phyloP scores from a whole-genome alignment of 1,140 invertebrate genomes.

The Cataglyphis hispanica region DNA sequence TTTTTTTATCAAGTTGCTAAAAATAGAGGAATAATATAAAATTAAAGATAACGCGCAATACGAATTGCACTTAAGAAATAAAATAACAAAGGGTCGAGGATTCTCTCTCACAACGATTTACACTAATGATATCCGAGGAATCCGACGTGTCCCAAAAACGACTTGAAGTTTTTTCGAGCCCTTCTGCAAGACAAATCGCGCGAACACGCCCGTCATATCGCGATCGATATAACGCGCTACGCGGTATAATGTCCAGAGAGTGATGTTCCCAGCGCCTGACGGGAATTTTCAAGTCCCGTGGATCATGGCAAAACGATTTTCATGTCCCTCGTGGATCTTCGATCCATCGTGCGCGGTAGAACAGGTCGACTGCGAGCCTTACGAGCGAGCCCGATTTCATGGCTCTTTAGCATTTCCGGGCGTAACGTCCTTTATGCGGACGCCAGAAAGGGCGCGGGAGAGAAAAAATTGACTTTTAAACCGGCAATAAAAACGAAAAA shows the following conservation, averaged over 20 bases:
- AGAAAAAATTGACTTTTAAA: conserved; percentile 85
- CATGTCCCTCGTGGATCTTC: conserved; percentile 74
- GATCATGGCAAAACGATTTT: conserved; percentile 80
- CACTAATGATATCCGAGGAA: conserved; percentile 31
- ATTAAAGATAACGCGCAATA: background rate
- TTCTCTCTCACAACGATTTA: conserved; percentile 1
- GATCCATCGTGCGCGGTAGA: conserved; percentile 66
- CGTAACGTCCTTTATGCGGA: conserved; percentile 73
- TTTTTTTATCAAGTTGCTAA: background rate
- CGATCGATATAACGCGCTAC: conserved; percentile 62
- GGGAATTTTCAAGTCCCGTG: conserved; percentile 79
- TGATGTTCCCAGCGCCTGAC: conserved; percentile 79
- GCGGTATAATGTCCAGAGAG: conserved; percentile 69
- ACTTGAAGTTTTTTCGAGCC: conserved; percentile 13
- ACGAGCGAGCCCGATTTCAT: conserved; percentile 65
- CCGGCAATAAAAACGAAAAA: conserved; percentile 85
- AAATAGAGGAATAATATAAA: background rate
- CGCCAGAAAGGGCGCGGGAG: conserved; percentile 46
- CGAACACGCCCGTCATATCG: conserved; percentile 75
- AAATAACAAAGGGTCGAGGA: background rate
- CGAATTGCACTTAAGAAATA: background rate
- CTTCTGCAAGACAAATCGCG: conserved; percentile 80
- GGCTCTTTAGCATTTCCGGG: conserved; percentile 73
- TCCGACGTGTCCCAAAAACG: conserved; percentile 7
- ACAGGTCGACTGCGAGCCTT: conserved; percentile 35